phyloP scores from a whole-genome alignment of 2,888 invertebrate species.

The Orthonychiurus folsomi region DNA sequence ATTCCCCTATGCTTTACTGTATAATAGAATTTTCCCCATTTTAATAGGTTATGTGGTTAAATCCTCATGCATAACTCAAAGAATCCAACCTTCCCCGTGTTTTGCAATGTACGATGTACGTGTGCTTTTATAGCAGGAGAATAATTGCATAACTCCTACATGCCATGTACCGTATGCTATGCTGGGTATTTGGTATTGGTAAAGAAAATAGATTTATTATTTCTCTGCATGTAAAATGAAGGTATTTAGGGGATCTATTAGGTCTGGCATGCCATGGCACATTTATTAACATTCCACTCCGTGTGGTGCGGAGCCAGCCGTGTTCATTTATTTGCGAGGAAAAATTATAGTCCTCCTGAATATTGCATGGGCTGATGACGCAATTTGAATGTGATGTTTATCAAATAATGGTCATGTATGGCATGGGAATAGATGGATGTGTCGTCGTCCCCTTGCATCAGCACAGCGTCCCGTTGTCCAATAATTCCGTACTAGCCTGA shows the following conservation, averaged over 20 bases:
- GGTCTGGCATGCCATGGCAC: not conserved
- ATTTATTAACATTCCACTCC: not conserved
- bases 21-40: too few species aligned
- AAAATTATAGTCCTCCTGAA: not conserved
- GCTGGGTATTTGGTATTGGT: too few species aligned
- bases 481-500: not conserved
- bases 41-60: too few species aligned
- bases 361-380: not conserved
- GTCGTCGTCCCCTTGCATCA: not conserved
- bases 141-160: too few species aligned
- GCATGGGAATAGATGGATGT: not conserved
- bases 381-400: not conserved
- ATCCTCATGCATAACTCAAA: too few species aligned
- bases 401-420: not conserved
- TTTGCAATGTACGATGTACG: too few species aligned
- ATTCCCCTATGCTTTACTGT: too few species aligned
- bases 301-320: not conserved
- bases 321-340: not conserved
- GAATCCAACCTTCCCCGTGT: not conserved
- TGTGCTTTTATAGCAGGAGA: too few species aligned
- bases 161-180: too few species aligned
- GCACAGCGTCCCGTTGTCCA: not conserved
- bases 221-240: slow-evolving; percentile 1
- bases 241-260: slow-evolving; percentile 1
- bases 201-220: slow-evolving; percentile 1